phyloP scores from a whole-genome alignment of 2,797 vertebrate species.

The Columba guinea region DNA sequence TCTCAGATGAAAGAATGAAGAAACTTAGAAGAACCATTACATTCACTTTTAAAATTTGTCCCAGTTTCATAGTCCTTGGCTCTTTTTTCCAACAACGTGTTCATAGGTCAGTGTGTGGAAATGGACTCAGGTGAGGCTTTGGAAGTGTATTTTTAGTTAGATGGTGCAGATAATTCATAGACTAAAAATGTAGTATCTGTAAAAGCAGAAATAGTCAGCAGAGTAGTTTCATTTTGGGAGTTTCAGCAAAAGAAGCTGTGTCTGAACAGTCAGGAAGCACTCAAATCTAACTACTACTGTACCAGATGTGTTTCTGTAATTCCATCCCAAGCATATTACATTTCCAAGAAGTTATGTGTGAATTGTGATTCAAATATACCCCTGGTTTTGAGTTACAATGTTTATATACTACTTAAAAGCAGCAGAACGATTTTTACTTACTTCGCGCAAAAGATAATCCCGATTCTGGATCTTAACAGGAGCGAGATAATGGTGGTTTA shows the following conservation, averaged over 20 bases:
- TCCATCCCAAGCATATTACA: neutral
- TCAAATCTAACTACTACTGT: neutral
- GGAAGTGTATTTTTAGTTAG: constrained; percentile 42
- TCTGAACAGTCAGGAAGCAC: neutral
- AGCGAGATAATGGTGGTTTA: constrained; percentile 9
- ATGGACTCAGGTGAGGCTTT: neutral
- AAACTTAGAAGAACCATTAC: neutral
- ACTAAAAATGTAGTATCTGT: neutral
- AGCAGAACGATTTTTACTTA: constrained; percentile 1
- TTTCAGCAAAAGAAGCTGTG: neutral
- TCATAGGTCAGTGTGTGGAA: neutral
- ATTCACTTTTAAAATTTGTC: constrained; percentile 4
- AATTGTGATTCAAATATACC: neutral
- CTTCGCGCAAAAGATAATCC: neutral
- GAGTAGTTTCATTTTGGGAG: neutral
- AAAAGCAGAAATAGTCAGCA: neutral
- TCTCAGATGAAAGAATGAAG: neutral
- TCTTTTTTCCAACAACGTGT: neutral
- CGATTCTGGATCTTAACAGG: constrained; percentile 7
- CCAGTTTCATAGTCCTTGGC: constrained; percentile 19
- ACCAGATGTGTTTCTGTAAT: neutral
- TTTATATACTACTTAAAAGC: constrained; percentile 19
- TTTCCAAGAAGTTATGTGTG: neutral
- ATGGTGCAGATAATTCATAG: neutral
- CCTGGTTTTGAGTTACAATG: neutral